phyloP scores from a whole-genome alignment of 2,888 invertebrate species.

The Hydrotaea cyrtoneurina region DNA sequence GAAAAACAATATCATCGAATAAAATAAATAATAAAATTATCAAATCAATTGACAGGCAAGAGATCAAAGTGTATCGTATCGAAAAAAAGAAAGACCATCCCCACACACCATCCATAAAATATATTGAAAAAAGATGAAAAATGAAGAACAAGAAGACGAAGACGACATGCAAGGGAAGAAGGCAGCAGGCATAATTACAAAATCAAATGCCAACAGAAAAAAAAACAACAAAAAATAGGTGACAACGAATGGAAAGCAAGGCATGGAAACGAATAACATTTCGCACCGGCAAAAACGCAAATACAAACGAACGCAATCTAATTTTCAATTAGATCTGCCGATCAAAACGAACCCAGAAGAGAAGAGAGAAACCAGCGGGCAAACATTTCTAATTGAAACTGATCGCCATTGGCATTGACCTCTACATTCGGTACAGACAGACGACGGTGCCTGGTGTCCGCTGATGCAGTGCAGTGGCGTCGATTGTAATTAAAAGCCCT shows the following conservation, averaged over 20 bases:
- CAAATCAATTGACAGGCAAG: slow-evolving; percentile 74
- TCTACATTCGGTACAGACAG: neutral
- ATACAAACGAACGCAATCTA: neutral
- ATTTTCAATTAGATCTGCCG: slow-evolving; percentile 15
- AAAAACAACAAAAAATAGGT: too few species aligned
- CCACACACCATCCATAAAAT: slow-evolving; percentile 12
- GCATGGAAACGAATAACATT: neutral
- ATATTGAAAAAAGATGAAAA: neutral
- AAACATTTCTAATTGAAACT: slow-evolving; percentile 20
- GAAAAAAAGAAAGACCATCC: slow-evolving; percentile 18
- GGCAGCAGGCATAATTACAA: too few species aligned
- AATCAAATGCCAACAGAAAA: neutral
- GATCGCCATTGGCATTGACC: slow-evolving; percentile 34
- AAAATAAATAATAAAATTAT: slow-evolving; percentile 73
- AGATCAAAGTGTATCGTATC: slow-evolving; percentile 78
- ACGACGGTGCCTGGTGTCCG: neutral
- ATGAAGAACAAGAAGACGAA: neutral
- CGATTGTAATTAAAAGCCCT: neutral
- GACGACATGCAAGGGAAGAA: neutral
- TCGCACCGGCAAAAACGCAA: slow-evolving; percentile 2
- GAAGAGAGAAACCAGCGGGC: neutral
- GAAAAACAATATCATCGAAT: slow-evolving; percentile 69
- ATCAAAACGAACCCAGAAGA: neutral
- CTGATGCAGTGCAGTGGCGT: too few species aligned
- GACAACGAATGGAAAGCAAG: neutral